A percentile compares a stretch with the other conserved stretches of the same genome.
phyloP scores from a whole-genome alignment of 2,888 invertebrate genomes.

The Mycogona germanica region DNA sequence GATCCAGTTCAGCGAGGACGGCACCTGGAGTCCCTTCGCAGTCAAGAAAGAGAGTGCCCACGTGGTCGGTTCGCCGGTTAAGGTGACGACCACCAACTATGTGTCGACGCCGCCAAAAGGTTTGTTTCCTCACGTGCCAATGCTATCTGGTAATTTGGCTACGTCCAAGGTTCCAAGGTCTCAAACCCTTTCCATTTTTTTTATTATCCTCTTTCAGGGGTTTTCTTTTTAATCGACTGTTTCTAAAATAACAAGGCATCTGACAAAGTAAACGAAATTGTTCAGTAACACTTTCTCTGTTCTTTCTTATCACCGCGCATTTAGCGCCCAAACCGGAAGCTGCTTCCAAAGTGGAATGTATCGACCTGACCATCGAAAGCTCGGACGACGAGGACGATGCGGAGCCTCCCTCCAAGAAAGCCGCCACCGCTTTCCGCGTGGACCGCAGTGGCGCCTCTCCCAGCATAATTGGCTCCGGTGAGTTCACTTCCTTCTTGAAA shows the following conservation, averaged over 20 bases:
- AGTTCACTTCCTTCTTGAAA: not conserved
- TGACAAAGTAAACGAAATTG: not conserved
- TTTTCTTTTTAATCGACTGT: not conserved
- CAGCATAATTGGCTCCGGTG: not conserved
- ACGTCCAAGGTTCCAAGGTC: not conserved
- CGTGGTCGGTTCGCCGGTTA: slow-evolving; percentile 17
- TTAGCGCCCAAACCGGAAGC: slow-evolving; percentile 17
- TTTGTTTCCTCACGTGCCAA: not conserved
- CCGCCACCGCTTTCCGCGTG: not conserved
- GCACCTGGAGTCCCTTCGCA: slow-evolving; percentile 34
- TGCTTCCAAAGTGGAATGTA: slow-evolving; percentile 27
- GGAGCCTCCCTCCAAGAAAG: slow-evolving; percentile 7
- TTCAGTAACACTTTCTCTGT: not conserved
- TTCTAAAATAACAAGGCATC: not conserved
- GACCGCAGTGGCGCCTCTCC: not conserved
- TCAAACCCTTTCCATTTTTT: too few species aligned
- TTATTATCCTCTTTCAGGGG: too few species aligned
- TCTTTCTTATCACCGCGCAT: not conserved
- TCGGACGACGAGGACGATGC: slow-evolving; percentile 28
- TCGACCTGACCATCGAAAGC: slow-evolving; percentile 31
- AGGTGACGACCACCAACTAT: not conserved
- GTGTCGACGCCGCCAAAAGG: not conserved
- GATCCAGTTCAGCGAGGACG: slow-evolving; percentile 36
- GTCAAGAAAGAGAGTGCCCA: slow-evolving; percentile 25
- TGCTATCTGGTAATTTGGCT: not conserved